These are phyloP conservation scores for Picus viridis DNA, from an alignment of 2,797 vertebrate genomes.

Conservation along the genomic window DNA sequence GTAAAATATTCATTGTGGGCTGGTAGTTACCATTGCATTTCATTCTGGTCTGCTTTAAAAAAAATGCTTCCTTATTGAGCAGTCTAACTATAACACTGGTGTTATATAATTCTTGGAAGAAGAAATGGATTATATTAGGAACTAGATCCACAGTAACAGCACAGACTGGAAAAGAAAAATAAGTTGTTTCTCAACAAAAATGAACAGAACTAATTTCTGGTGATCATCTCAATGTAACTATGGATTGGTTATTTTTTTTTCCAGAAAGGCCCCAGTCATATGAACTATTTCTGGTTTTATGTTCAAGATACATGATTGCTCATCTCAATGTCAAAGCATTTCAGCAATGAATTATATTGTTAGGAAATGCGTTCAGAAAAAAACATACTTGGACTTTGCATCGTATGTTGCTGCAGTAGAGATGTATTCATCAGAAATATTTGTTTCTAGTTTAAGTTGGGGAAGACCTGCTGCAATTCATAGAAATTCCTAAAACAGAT, in stretches of 20 bases:
- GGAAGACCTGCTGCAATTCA: not conserved
- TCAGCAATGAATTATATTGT: not conserved
- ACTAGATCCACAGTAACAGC: not conserved
- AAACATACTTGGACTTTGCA: not conserved
- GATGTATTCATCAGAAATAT: not conserved
- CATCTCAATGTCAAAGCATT: not conserved
- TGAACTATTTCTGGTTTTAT: not conserved
- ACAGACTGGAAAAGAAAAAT: not conserved
- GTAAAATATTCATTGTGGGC: not conserved
- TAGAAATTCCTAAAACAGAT: not conserved
- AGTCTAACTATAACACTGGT: not conserved
- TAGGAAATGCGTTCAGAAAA: not conserved
- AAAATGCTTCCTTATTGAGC: not conserved
- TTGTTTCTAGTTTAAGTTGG: not conserved
- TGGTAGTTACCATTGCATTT: not conserved
- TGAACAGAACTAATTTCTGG: not conserved
- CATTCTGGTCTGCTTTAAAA: not conserved
- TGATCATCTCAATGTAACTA: not conserved
- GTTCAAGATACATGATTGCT: not conserved
- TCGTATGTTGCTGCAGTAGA: not conserved
- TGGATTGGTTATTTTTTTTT: not conserved
- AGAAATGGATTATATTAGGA: not conserved
- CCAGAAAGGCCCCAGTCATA: not conserved
- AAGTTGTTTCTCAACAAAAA: not conserved
- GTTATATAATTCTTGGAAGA: not conserved